Percentiles rank a stretch among this genome's conserved stretches.
Conservation (phyloP, 2,797 vertebrate species). For the Pipistrellus pipistrellus region DNA sequence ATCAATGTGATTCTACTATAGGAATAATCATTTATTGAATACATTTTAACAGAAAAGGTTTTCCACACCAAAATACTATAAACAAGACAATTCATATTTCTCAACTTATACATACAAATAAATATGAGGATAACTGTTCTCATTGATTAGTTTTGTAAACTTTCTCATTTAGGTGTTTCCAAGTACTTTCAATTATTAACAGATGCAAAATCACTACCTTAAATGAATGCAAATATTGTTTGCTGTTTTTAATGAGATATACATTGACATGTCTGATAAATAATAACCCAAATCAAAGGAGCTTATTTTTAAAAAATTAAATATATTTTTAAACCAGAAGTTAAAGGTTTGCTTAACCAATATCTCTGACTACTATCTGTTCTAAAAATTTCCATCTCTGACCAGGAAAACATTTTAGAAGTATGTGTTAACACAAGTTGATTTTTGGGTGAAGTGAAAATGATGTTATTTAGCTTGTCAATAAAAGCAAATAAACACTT, state of each 20-base stretch:
- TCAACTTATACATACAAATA: background rate
- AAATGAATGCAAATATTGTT: background rate
- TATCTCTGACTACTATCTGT: background rate
- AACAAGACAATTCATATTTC: background rate
- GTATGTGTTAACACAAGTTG: conserved; percentile 29
- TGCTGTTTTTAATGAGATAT: background rate
- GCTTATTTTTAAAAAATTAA: background rate
- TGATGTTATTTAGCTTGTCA: conserved; percentile 66
- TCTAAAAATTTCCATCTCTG: conserved; percentile 10
- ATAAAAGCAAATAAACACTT: conserved; percentile 61
- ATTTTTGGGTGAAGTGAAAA: conserved; percentile 23
- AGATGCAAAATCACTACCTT: background rate
- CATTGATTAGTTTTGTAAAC: background rate
- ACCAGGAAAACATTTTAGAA: conserved; percentile 11
- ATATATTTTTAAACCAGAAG: background rate
- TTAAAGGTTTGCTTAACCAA: background rate
- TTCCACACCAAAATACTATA: background rate
- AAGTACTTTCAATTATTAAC: background rate
- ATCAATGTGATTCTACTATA: background rate
- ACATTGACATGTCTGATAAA: background rate
- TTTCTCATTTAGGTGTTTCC: background rate
- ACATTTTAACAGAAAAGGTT: background rate
- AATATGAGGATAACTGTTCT: background rate
- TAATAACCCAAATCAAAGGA: background rate
- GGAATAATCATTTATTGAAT: background rate